A percentile compares a stretch with the other conserved stretches of the same genome.
Conservation (phyloP, 2,888 invertebrate species). For the Gandaritis pyraliata region DNA sequence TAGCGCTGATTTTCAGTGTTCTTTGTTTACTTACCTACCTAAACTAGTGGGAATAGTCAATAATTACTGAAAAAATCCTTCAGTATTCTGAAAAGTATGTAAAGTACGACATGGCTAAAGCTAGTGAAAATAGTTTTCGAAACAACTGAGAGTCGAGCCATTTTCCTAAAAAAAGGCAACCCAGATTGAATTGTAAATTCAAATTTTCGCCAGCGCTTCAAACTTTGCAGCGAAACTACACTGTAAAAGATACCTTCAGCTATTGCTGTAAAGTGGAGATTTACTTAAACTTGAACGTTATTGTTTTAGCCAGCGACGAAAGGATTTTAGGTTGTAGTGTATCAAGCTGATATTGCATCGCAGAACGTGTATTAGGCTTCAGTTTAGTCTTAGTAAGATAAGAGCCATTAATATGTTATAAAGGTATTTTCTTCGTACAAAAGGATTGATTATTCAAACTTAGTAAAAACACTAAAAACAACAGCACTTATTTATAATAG, state of each 20-base stretch:
- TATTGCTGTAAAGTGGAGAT: not conserved
- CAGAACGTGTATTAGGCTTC: not conserved
- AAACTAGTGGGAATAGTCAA: too few species aligned
- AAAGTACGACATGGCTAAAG: too few species aligned
- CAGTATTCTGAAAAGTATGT: too few species aligned
- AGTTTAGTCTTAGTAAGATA: not conserved
- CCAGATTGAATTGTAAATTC: slow-evolving; percentile 25
- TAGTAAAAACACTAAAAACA: too few species aligned
- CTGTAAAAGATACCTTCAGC: slow-evolving; percentile 5
- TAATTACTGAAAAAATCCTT: too few species aligned
- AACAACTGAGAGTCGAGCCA: not conserved
- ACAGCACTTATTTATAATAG: too few species aligned
- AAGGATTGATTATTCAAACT: too few species aligned
- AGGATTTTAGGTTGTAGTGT: not conserved
- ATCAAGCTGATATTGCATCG: slow-evolving; percentile 1
- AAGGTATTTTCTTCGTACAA: too few species aligned
- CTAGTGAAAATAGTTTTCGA: not conserved
- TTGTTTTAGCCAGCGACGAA: not conserved
- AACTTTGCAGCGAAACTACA: slow-evolving; percentile 12
- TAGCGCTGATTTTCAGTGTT: too few species aligned
- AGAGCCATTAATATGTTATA: too few species aligned
- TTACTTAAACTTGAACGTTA: not conserved
- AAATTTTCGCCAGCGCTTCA: slow-evolving; percentile 21
- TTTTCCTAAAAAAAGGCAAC: not conserved
- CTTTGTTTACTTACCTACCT: too few species aligned